Evolutionary conservation across 1,140 invertebrate genomes (phyloP).

Genomic region (Pantala flavescens): DNA sequence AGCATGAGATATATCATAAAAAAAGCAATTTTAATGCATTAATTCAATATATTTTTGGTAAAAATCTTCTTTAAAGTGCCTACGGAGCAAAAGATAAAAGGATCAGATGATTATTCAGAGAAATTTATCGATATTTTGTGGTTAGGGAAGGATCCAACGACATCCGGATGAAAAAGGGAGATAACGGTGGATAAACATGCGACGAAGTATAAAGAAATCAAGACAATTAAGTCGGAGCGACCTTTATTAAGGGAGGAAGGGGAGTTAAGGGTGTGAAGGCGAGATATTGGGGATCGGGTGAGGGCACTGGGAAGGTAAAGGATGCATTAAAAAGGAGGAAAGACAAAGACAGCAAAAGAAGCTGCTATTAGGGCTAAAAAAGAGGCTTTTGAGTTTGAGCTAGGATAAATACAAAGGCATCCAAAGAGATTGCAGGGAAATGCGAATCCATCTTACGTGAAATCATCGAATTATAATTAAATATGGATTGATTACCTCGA

Average conservation of each 20-base stretch:
- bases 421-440: background rate
- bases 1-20: no score
- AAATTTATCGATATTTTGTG: no score
- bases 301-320: background rate
- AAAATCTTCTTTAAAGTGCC: no score
- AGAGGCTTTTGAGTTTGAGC: background rate
- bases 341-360: background rate
- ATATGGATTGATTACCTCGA: no score
- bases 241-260: background rate
- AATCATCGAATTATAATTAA: no score
- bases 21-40: no score
- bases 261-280: background rate
- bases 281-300: background rate
- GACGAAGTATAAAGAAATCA: background rate
- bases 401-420: background rate
- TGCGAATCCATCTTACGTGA: no score
- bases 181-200: background rate
- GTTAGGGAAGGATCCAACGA: background rate
- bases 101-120: no score
- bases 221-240: background rate
- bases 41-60: no score
- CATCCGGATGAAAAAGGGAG: background rate
- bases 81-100: no score
- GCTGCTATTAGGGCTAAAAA: background rate
- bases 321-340: background rate